Evolutionary conservation across 1,140 invertebrate genomes (phyloP).

Genomic region (Meloidogyne exigua): DNA sequence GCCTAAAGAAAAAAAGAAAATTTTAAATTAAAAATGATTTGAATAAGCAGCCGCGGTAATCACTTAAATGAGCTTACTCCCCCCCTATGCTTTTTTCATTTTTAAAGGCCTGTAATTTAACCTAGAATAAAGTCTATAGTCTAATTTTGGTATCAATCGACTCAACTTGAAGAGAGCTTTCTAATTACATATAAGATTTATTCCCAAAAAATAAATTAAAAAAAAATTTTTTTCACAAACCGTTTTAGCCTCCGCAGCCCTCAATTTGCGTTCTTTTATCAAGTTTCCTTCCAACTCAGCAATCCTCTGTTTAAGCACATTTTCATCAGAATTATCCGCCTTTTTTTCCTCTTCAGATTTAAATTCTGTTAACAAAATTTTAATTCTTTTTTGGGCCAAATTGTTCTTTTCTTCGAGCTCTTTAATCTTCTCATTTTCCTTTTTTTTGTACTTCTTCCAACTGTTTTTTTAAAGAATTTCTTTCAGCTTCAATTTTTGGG

Average conservation of each 20-base stretch:
- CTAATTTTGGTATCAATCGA: too few relatives aligned
- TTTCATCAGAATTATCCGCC: not conserved
- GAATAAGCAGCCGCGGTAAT: too few relatives aligned
- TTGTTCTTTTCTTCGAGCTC: not conserved
- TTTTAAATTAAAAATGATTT: too few relatives aligned
- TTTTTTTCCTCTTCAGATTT: not conserved
- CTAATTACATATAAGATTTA: too few relatives aligned
- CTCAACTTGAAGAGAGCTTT: too few relatives aligned
- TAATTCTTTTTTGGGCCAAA: not conserved
- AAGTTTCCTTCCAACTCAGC: not conserved
- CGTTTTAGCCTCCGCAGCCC: not conserved
- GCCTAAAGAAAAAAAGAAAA: not conserved
- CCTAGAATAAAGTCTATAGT: too few relatives aligned
- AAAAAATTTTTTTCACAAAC: not conserved
- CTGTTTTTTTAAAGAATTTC: constrained; percentile 4
- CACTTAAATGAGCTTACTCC: too few relatives aligned
- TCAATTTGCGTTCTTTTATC: not conserved
- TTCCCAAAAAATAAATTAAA: not conserved
- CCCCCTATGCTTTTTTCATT: too few relatives aligned
- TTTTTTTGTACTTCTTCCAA: not conserved
- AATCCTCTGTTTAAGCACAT: not conserved
- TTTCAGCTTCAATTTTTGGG: not conserved
- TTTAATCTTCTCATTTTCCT: not conserved
- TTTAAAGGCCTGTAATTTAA: too few relatives aligned
- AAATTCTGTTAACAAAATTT: not conserved